Evolutionary conservation across 2,797 vertebrate species (phyloP).

Genomic region (Phrynocephalus vlangalii): DNA sequence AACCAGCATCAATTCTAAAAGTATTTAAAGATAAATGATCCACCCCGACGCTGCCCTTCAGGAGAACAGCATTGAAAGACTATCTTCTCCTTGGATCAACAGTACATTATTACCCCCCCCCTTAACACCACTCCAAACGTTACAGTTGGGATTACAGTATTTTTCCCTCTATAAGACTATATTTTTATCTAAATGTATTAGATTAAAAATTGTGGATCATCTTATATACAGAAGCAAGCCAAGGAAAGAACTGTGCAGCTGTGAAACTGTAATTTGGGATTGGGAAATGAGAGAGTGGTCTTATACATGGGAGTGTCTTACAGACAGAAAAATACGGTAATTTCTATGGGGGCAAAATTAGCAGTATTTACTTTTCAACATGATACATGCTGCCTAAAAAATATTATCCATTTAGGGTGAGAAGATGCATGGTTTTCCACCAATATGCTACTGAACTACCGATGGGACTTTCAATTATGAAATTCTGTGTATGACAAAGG

Average conservation of each 20-base stretch:
- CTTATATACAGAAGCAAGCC: no score
- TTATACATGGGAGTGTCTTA: no score
- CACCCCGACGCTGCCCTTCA: background rate
- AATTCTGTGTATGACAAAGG: constrained; percentile 70
- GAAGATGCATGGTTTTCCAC: constrained; percentile 62
- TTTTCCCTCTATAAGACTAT: no score
- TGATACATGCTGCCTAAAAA: constrained; percentile 75
- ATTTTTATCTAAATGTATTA: no score
- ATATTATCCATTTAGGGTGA: constrained; percentile 68
- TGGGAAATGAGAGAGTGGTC: no score
- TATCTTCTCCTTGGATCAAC: constrained; percentile 57
- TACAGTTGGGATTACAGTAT: constrained; percentile 67
- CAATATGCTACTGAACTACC: constrained; percentile 58
- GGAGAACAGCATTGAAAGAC: constrained; percentile 60
- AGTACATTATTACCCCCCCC: constrained; percentile 56
- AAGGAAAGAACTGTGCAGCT: no score
- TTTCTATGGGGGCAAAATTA: constrained; percentile 75
- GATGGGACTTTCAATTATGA: constrained; percentile 75
- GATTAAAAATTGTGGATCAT: no score
- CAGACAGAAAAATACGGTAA: background rate
- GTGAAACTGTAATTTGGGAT: no score
- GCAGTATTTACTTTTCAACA: constrained; percentile 75
- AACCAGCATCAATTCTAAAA: constrained; percentile 62
- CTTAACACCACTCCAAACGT: constrained; percentile 60
- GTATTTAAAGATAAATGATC: constrained; percentile 42